Conservation (phyloP, 2,888 invertebrate species). For the Andrena marginata region DNA sequence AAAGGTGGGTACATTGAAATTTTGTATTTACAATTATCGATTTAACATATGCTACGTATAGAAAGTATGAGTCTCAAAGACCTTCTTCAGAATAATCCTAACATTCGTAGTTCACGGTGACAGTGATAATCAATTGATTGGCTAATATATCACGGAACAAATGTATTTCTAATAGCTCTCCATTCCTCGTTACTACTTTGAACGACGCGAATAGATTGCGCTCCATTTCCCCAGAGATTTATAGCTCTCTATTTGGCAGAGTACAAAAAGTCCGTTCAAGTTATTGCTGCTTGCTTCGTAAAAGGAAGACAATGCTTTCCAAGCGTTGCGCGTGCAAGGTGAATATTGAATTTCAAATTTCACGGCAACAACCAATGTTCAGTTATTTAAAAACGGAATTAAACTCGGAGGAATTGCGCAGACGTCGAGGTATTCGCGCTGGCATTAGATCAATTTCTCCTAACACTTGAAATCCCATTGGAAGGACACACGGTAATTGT, state of each 20-base stretch:
- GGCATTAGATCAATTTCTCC: constrained; percentile 9
- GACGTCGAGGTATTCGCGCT: background rate
- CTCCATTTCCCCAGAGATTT: constrained; percentile 44
- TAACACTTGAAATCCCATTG: background rate
- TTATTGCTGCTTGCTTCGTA: constrained; percentile 18
- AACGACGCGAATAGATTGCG: constrained; percentile 41
- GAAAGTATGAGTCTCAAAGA: too few species aligned
- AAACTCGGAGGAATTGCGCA: background rate
- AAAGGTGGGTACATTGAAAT: too few species aligned
- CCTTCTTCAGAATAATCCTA: too few species aligned
- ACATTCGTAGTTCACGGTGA: too few species aligned
- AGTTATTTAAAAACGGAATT: background rate
- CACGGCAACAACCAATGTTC: background rate
- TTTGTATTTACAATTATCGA: too few species aligned
- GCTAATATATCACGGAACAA: constrained; percentile 1
- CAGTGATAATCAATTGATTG: background rate
- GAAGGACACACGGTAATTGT: background rate
- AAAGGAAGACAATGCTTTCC: background rate
- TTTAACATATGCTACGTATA: too few species aligned
- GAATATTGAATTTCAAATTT: constrained; percentile 2
- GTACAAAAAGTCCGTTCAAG: constrained; percentile 26
- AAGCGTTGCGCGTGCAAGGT: background rate
- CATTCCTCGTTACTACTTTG: constrained; percentile 27
- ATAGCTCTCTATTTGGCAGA: constrained; percentile 21
- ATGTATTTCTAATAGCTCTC: constrained; percentile 30